Base-by-base conservation (phyloP, 2,888 invertebrate species). In the Eurytoma adleriae region DNA sequence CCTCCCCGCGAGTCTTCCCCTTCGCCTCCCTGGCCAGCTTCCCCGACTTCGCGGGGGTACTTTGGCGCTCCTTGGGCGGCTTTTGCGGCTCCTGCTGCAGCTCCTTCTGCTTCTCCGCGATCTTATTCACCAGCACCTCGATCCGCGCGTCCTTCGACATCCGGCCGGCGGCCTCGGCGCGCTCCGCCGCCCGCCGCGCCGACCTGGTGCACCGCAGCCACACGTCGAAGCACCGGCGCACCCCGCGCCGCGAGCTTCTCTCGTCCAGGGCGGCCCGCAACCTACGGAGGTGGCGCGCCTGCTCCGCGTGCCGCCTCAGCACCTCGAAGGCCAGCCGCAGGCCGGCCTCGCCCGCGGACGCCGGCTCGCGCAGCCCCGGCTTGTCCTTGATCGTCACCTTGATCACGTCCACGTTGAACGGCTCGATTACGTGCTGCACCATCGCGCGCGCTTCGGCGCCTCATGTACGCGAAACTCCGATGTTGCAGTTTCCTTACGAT, bases 121-220 rank as follows among this genome's bases (percentile, higher is more conserved):
- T 88, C 1, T 86, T 87, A 10, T 85, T 86, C 12, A 90, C 85
- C 14, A 90, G 87, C 70, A 86, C 79, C 68, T 90, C 89, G 20
- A 90, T 90, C 75, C 86, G 90, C 10, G 82, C 82, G 27, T 87
- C 89, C 13, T 88, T 86, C 2, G 86, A 83, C 67, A 86, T 80
- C 27, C 86, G 85, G 3, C 57, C 66, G 20, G 84, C 83, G 57
- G 83, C 82, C 40, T 83, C 24, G 18, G 30, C 13, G 54, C 13
- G 16, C 27, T 78, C 72, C 16, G 56, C n/a, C 5, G 24, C 5
- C 16, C 67, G 67, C 16, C 68, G 72, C 72, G 5, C 56, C 12
- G 83, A 84, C 20, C 77, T 79, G 0, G 79, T 77, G 13, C 81
- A 74, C 16, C 62, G 79, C 74, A 73, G 86, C 90, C 90, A 90